Conservation (phyloP, 2,888 invertebrate genomes). For the Brenthis daphne region DNA sequence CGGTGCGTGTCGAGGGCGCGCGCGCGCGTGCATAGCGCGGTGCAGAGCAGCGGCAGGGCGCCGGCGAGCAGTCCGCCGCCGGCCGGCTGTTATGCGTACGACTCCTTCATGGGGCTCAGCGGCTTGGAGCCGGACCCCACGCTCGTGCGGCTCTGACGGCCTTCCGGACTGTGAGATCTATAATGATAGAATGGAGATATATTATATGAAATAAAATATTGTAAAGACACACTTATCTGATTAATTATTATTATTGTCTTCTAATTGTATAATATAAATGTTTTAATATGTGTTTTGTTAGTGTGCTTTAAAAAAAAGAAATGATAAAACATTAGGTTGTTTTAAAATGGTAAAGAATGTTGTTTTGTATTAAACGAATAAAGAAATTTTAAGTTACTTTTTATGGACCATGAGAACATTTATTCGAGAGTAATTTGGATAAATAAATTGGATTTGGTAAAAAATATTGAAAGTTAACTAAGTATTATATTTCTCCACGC, state of each 20-base stretch:
- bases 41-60: slow-evolving; percentile 70
- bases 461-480: too few species aligned
- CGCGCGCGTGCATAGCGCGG: slow-evolving; percentile 68
- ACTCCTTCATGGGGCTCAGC: slow-evolving; percentile 66
- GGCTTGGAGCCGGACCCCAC: slow-evolving; percentile 63
- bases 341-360: background rate
- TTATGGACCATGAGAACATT: too few species aligned
- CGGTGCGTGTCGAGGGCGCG: slow-evolving; percentile 56
- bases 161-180: slow-evolving; percentile 72
- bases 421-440: too few species aligned
- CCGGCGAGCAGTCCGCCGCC: slow-evolving; percentile 60
- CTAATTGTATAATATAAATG: too few species aligned
- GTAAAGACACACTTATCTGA: too few species aligned
- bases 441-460: too few species aligned
- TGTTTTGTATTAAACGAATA: background rate
- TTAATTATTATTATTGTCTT: too few species aligned
- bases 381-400: background rate
- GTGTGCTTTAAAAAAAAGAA: too few species aligned
- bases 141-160: slow-evolving; percentile 69
- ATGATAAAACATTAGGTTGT: background rate
- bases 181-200: background rate
- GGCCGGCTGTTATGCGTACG: slow-evolving; percentile 72
- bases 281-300: too few species aligned
- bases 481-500: background rate
- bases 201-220: background rate